These are phyloP conservation scores for Paralvinella palmiformis DNA, from an alignment of 1,140 invertebrate genomes.

Conservation along the genomic window DNA sequence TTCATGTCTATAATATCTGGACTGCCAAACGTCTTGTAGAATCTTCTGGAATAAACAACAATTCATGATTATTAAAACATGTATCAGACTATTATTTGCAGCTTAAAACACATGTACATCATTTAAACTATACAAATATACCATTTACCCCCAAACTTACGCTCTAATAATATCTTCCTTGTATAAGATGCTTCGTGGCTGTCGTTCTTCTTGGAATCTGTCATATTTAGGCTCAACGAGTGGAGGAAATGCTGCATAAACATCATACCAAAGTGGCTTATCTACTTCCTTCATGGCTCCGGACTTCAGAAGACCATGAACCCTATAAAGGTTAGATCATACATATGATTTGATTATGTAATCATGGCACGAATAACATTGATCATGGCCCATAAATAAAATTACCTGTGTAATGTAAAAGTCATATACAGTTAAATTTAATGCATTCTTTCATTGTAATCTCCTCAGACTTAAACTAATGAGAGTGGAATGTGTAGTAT, in stretches of 20 bases:
- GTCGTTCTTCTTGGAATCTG: slow-evolving; percentile 55
- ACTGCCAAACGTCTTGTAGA: not conserved
- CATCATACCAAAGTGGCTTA: slow-evolving; percentile 80
- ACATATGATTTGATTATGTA: too few relatives aligned
- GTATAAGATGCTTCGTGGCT: slow-evolving; percentile 71
- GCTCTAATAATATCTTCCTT: slow-evolving; percentile 77
- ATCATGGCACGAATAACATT: too few relatives aligned
- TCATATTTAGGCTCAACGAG: slow-evolving; percentile 65
- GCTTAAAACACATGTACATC: not conserved
- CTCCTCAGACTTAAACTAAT: too few relatives aligned
- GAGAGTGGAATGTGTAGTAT: too few relatives aligned
- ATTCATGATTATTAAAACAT: not conserved
- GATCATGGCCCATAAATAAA: too few relatives aligned
- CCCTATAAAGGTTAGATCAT: too few relatives aligned
- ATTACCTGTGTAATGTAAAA: too few relatives aligned
- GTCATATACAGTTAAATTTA: too few relatives aligned
- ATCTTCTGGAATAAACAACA: not conserved
- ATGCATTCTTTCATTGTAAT: too few relatives aligned
- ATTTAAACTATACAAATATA: not conserved
- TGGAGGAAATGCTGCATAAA: slow-evolving; percentile 82
- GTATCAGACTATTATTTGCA: not conserved
- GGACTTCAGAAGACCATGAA: slow-evolving; percentile 66
- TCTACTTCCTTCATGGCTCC: slow-evolving; percentile 70
- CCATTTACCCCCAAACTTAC: slow-evolving; percentile 55
- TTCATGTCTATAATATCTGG: slow-evolving; percentile 1